These are phyloP conservation scores for Drosophila biarmipes DNA, from an alignment of 1,140 invertebrate genomes.

Conservation along the genomic window DNA sequence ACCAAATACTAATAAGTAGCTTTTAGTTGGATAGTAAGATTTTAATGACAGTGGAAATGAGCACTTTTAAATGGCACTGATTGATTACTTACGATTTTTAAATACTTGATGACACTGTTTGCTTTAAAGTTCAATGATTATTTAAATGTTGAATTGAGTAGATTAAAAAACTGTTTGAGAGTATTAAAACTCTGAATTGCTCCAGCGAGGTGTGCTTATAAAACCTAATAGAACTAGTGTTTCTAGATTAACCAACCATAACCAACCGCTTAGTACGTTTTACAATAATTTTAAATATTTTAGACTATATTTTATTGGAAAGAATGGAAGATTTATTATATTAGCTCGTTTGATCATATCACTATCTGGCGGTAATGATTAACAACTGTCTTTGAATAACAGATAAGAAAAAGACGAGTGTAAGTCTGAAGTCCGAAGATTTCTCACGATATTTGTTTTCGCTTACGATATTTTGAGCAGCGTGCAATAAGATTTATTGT, in stretches of 20 bases:
- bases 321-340: too few species aligned
- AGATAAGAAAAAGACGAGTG: background rate
- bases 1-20: too few species aligned
- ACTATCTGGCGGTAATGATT: background rate
- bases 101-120: background rate
- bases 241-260: too few species aligned
- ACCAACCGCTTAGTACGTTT: too few species aligned
- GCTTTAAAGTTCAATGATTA: background rate
- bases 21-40: background rate
- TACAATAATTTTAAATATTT: too few species aligned
- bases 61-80: background rate
- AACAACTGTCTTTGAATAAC: background rate
- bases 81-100: background rate
- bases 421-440: background rate
- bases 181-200: too few species aligned
- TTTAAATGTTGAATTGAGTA: too few species aligned
- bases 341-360: background rate
- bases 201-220: too few species aligned
- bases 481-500: constrained; percentile 50
- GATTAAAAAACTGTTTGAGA: too few species aligned
- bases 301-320: too few species aligned
- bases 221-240: too few species aligned
- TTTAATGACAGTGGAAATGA: background rate
- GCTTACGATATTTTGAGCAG: constrained; percentile 18
- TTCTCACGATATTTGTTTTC: constrained; percentile 20